Conservation (phyloP, 2,888 invertebrate species). For the Fabriciana adippe region DNA sequence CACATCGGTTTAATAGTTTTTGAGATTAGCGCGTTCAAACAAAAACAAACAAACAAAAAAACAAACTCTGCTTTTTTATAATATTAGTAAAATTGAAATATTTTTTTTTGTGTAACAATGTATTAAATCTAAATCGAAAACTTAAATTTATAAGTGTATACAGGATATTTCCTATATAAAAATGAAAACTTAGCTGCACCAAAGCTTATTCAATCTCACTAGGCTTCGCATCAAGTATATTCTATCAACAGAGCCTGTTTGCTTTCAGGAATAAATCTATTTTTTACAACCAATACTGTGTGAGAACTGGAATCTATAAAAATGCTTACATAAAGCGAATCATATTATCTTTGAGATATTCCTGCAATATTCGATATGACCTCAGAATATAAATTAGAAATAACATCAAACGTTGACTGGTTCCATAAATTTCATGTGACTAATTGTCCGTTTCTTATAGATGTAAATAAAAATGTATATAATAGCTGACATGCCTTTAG, state of each 20-base stretch:
- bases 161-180: not conserved
- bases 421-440: no score
- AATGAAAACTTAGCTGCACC: not conserved
- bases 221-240: not conserved
- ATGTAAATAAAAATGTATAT: no score
- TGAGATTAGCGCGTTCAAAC: no score
- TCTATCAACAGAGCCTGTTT: constrained; percentile 2
- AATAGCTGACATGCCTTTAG: no score
- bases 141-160: not conserved
- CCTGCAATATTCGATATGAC: constrained; percentile 19
- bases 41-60: no score
- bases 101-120: no score
- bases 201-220: not conserved
- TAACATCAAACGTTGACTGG: not conserved
- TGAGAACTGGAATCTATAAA: constrained; percentile 25
- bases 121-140: no score
- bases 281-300: constrained; percentile 20
- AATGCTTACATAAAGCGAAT: constrained; percentile 29
- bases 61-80: no score
- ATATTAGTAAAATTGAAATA: no score
- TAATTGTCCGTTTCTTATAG: no score
- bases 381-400: not conserved
- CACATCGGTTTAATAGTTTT: no score
- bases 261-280: constrained; percentile 15
- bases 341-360: constrained; percentile 27